Evolutionary conservation across 23 tunicate species (phyloP).

Genomic region (Botrylloides violaceus): DNA sequence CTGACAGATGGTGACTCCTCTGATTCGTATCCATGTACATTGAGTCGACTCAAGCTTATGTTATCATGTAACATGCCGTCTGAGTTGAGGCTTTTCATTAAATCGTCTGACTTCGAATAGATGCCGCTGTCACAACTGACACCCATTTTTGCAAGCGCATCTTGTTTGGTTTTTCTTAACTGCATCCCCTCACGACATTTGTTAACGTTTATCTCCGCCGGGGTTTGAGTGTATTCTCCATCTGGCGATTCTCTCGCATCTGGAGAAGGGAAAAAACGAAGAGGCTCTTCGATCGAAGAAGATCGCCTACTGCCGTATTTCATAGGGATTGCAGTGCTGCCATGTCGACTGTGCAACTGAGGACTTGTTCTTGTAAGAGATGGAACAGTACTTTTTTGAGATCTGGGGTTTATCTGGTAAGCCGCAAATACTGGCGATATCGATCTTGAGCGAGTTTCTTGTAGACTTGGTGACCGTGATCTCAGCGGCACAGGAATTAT

Average conservation of each 20-base stretch:
- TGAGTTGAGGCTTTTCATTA: not conserved
- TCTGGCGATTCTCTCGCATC: not conserved
- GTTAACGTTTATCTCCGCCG: not conserved
- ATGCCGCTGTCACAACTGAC: conserved; percentile 8
- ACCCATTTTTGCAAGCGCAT: not conserved
- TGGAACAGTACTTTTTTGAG: no score
- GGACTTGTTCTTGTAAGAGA: no score
- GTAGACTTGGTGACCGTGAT: not conserved
- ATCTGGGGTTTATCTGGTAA: not conserved
- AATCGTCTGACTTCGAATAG: conserved; percentile 11
- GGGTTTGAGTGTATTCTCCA: not conserved
- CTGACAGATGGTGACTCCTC: not conserved
- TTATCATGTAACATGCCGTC: not conserved
- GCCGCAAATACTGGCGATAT: not conserved
- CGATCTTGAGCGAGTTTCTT: not conserved
- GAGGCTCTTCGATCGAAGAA: not conserved
- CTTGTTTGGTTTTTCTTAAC: not conserved
- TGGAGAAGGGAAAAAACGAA: not conserved
- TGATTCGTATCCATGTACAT: not conserved
- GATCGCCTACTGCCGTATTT: not conserved
- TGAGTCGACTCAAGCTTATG: not conserved
- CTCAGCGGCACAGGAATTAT: not conserved
- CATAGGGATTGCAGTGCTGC: not conserved
- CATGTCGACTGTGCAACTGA: no score
- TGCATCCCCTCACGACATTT: not conserved